Base-by-base conservation (phyloP, 2,113 vertebrate species). In the Mustela nigripes region DNA sequence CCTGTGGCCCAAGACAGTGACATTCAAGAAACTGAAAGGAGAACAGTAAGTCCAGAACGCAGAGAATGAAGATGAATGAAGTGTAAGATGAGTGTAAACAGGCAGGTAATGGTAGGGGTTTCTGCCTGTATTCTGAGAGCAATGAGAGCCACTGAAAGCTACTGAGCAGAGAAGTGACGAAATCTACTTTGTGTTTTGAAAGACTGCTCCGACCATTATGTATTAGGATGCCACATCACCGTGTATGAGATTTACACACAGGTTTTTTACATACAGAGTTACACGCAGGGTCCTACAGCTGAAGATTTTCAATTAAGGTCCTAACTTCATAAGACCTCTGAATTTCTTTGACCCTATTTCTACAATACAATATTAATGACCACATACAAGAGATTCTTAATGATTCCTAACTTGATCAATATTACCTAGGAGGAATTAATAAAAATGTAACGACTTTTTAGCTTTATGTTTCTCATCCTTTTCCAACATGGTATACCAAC, bases 381-480 rank as follows among this genome's bases (percentile, higher is more conserved):
- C 39, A 80, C 89, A 85, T 74, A 19, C 45, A 85, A 92, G 78
- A 85, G 12, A 60, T 11, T 84, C n/a, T 80, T 73, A 26, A 56
- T 31, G 10, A 95, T 91, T 36, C 53, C 76, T 45, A 56, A 15
- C 63, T 42, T 56, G 69, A 48, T 39, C 26, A 79, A 71, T 50
- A 73, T 11, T 79, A 28, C 53, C 42, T 92, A 28, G 15, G 28
- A 89, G 21, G 80, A 96, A 74, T 76, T 89, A 96, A 79, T 69
- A 71, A 93, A 93, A 94, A 83, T 28, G 4, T 78, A 90, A 90
- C 58, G 48, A 76, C 60, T 39, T 67, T 89, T 24, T 14, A 39
- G 33, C 26, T 36, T 93, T 60, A 45, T 74, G 89, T 94, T 97
- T 67, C 78, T 92, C 71, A 86, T 56, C 31, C 4, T 86, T 92